Evolutionary conservation across 2,888 invertebrate species (phyloP), one percentile per base, ranked within the genome.

Genomic region (Latrodectus hesperus): DNA sequence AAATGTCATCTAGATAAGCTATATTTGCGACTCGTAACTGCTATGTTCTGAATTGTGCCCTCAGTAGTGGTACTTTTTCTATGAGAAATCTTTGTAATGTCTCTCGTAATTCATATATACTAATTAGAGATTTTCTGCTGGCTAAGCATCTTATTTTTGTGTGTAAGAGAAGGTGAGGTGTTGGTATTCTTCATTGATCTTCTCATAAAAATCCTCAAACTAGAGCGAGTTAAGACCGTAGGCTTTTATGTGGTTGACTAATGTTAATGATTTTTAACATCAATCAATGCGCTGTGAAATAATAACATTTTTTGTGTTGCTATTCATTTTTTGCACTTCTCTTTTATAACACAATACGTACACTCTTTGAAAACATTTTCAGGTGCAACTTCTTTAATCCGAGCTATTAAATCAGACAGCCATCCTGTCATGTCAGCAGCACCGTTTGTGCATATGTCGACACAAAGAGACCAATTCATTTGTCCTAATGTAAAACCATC

Each of bases 11-110:
- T 38, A 38, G 38, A 6, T 38, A 38, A 80, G 80, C 65, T 38
- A 72, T 64, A 64, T 80, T 80, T 60, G 60, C 60, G 51, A 80
- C 80, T 38, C 71, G 64, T 72, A 80, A 17, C 72, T 64, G n/a
- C n/a, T n/a, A n/a, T 60, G 80, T 80, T 72, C 64, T 71, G 72
- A 71, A 79, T 38, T 79, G 26, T 78, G 67, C 68, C 16, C 3
- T 9, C 55, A 12, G 55, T 16, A 16, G 55, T 16, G 1, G 9
- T 14, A 12, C 14, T 2, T 55, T 55, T 55, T 6, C 5, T 6
- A 16, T 14, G 55, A 55, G 2, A 55, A 55, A 55, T 55, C 5
- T 55, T 55, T 55, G 55, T 3, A 14, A 16, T 55, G 55, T 4
- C 55, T 55, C 55, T 55, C 2, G 0, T 55, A 55, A 55, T 55